phyloP scores from a whole-genome alignment of 1,140 invertebrate species.

The Zaprionus camerounensis region DNA sequence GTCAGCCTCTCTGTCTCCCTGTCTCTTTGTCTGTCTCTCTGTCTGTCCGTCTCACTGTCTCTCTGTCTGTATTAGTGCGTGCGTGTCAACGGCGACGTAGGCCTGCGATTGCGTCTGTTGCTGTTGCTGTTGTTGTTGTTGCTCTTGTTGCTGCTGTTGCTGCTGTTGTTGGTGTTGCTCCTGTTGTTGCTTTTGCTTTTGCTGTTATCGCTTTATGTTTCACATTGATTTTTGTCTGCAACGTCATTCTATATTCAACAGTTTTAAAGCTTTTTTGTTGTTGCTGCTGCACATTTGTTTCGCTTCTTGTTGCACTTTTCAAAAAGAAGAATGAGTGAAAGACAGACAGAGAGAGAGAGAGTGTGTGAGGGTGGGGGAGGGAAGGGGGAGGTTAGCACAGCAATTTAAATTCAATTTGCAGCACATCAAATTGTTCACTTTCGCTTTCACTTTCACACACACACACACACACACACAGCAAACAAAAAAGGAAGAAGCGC shows the following conservation, averaged over 20 bases:
- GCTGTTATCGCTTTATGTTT: constrained; percentile 67
- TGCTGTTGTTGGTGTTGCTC: constrained; percentile 33
- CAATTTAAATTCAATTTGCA: constrained; percentile 30
- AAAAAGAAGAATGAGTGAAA: neutral
- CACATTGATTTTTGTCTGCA: constrained; percentile 81
- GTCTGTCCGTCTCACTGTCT: constrained; percentile 2
- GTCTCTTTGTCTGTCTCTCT: neutral
- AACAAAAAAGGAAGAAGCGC: constrained; percentile 20
- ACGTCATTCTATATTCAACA: constrained; percentile 82
- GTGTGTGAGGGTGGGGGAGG: neutral
- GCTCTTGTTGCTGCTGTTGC: constrained; percentile 24
- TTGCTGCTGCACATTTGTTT: constrained; percentile 12
- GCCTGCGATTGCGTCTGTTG: constrained; percentile 26
- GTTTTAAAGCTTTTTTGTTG: constrained; percentile 53
- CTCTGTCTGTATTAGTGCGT: constrained; percentile 12
- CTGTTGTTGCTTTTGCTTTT: constrained; percentile 47
- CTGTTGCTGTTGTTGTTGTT: constrained; percentile 23
- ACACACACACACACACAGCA: constrained; percentile 12
- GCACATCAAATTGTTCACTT: constrained; percentile 35
- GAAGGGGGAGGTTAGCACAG: neutral
- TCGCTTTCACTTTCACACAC: constrained; percentile 59
- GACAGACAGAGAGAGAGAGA: constrained; percentile 3
- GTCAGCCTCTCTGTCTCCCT: constrained; percentile 1
- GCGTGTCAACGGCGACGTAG: constrained; percentile 45
- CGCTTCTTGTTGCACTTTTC: constrained; percentile 3